Conservation (phyloP, 2,797 vertebrate genomes). For the Ispidina picta region DNA sequence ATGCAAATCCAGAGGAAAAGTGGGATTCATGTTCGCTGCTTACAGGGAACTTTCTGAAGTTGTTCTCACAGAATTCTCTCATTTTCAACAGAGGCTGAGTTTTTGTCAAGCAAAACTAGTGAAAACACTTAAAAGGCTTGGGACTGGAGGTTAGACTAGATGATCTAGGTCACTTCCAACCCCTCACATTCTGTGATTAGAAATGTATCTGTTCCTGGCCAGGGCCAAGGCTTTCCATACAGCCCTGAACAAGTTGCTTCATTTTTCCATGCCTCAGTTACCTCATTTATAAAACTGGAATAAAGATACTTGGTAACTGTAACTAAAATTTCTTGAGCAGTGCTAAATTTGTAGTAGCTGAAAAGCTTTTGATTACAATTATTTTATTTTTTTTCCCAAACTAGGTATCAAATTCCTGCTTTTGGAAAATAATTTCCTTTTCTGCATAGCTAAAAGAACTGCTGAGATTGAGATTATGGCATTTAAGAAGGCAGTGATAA, state of each 20-base stretch:
- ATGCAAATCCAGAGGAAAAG: neutral
- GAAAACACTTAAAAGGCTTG: neutral
- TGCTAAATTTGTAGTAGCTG: neutral
- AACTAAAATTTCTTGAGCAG: neutral
- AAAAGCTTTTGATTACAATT: neutral
- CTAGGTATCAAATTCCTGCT: neutral
- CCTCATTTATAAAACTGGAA: neutral
- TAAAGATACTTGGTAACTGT: neutral
- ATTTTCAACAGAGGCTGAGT: fast-evolving
- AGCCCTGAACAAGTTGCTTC: neutral
- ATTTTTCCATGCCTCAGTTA: neutral
- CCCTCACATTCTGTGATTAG: no score
- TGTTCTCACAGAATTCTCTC: neutral
- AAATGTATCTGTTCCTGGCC: neutral
- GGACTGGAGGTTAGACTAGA: neutral
- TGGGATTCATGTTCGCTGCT: neutral
- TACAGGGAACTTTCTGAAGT: neutral
- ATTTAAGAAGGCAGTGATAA: neutral
- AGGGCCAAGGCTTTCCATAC: neutral
- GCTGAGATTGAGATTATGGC: neutral
- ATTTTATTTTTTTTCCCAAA: neutral
- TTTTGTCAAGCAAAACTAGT: neutral
- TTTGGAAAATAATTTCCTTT: neutral
- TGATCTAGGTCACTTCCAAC: no score
- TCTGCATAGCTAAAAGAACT: neutral